These are phyloP conservation scores for Luffia ferchaultella DNA, from an alignment of 2,888 invertebrate genomes.

Conservation along the genomic window DNA sequence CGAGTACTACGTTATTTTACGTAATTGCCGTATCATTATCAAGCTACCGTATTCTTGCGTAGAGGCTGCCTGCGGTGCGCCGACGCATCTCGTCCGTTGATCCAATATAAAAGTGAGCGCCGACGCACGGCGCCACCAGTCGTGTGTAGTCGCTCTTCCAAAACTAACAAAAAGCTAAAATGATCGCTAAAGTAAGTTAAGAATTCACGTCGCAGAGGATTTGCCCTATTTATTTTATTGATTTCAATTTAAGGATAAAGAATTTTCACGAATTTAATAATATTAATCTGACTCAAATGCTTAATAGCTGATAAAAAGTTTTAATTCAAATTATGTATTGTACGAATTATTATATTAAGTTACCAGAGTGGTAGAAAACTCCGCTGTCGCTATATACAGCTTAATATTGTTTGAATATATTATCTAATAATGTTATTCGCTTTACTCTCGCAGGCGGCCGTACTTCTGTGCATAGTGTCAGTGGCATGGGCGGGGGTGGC, in stretches of 20 bases:
- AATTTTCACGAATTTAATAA: too few relatives aligned
- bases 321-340: too few relatives aligned
- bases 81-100: slow-evolving; percentile 47
- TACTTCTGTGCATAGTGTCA: slow-evolving; percentile 48
- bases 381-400: too few relatives aligned
- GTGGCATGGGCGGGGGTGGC: slow-evolving; percentile 48
- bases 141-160: slow-evolving; percentile 59
- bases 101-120: slow-evolving; percentile 57
- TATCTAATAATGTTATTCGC: neutral
- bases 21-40: slow-evolving; percentile 59
- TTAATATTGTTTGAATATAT: too few relatives aligned
- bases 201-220: neutral
- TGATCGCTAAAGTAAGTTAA: slow-evolving; percentile 63
- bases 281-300: too few relatives aligned
- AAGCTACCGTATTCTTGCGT: slow-evolving; percentile 61
- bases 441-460: slow-evolving; percentile 46
- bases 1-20: slow-evolving; percentile 45
- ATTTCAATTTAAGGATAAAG: too few relatives aligned
- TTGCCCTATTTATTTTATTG: too few relatives aligned
- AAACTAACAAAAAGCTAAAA: slow-evolving; percentile 56
- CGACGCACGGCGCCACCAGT: slow-evolving; percentile 46
- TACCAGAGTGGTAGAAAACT: too few relatives aligned
- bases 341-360: too few relatives aligned
- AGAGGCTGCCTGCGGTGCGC: slow-evolving; percentile 32
- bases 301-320: too few relatives aligned